Conservation (phyloP, 2,113 vertebrate species). For the Bujurquina vittata region DNA sequence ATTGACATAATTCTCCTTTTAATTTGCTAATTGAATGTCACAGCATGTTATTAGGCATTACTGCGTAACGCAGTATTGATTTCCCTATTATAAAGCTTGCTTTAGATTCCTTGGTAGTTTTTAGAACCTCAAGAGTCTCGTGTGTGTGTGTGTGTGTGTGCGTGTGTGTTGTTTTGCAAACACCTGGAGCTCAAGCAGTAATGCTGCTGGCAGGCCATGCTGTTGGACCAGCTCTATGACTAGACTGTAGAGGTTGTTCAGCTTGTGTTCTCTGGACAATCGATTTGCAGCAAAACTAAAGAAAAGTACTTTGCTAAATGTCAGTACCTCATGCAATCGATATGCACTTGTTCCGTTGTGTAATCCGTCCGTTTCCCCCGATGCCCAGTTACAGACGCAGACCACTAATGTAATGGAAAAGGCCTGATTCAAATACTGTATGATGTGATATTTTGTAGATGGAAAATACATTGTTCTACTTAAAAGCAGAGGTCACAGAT, state of each 20-base stretch:
- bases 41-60: background rate
- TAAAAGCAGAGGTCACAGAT: slow-evolving; percentile 18
- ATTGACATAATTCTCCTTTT: background rate
- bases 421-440: slow-evolving; percentile 34
- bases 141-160: background rate
- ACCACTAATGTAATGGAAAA: slow-evolving; percentile 47
- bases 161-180: slow-evolving; percentile 18
- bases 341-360: slow-evolving; percentile 46
- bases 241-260: slow-evolving; percentile 17
- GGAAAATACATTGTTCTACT: slow-evolving; percentile 16
- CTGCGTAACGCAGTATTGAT: background rate
- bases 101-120: background rate
- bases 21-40: background rate
- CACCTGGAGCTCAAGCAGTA: slow-evolving; percentile 4
- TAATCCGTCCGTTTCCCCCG: slow-evolving; percentile 26
- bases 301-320: slow-evolving; percentile 70
- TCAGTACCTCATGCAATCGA: slow-evolving; percentile 64
- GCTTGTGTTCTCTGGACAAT: slow-evolving; percentile 33
- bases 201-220: slow-evolving; percentile 1
- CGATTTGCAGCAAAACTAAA: slow-evolving; percentile 52
- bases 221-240: background rate
- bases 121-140: background rate
- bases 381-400: background rate
- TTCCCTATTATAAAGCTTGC: background rate
- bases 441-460: slow-evolving; percentile 43